These are phyloP conservation scores for Lethocerus indicus DNA, from an alignment of 1,140 invertebrate species.

Conservation along the genomic window DNA sequence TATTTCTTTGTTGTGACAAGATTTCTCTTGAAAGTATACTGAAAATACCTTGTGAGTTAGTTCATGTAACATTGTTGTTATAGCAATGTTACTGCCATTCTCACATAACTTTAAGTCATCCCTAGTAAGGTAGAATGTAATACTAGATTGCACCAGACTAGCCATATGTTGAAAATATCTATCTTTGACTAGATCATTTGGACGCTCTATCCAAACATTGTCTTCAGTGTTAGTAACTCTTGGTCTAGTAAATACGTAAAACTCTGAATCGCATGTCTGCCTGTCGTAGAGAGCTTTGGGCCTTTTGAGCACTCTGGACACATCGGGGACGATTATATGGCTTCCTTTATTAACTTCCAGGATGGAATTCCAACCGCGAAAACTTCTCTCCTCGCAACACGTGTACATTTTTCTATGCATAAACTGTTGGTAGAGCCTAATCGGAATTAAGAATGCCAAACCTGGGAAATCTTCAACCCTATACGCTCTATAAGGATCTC, in stretches of 20 bases:
- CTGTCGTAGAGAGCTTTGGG: constrained; percentile 11
- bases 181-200: constrained; percentile 14
- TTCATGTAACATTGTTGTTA: constrained; percentile 13
- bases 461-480: constrained; percentile 18
- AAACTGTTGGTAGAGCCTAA: constrained; percentile 11
- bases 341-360: constrained; percentile 10
- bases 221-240: constrained; percentile 13
- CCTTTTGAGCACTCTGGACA: constrained; percentile 17
- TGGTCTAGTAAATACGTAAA: constrained; percentile 10
- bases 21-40: constrained; percentile 15
- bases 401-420: constrained; percentile 12
- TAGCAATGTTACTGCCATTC: constrained; percentile 10
- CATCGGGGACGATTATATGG: constrained; percentile 18
- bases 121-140: constrained; percentile 14
- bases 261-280: constrained; percentile 6
- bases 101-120: constrained; percentile 14
- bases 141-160: constrained; percentile 13
- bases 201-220: constrained; percentile 15
- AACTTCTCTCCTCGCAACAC: constrained; percentile 13
- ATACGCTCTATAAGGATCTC: constrained; percentile 14
- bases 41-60: constrained; percentile 13
- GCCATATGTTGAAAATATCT: constrained; percentile 15
- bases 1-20: constrained; percentile 2
- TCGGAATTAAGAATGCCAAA: constrained; percentile 14
- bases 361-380: constrained; percentile 11